phyloP scores from a whole-genome alignment of 2,113 vertebrate species.

The Mesitornis unicolor region DNA sequence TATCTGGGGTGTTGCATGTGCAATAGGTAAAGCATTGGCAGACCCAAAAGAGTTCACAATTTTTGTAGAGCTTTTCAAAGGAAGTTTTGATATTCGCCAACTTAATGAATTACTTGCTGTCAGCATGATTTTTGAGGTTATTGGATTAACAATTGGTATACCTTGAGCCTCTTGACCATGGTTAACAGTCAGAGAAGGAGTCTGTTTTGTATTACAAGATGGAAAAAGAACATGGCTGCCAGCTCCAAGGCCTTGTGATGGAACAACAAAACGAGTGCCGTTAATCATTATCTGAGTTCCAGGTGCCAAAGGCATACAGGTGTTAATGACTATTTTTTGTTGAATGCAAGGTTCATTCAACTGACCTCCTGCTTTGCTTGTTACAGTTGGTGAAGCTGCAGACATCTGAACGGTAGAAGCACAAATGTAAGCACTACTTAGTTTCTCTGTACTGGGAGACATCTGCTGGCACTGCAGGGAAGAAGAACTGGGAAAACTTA shows the following conservation, averaged over 20 bases:
- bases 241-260: constrained; percentile 89
- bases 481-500: constrained; percentile 49
- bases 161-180: constrained; percentile 51
- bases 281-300: constrained; percentile 95
- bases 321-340: constrained; percentile 93
- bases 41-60: constrained; percentile 77
- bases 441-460: constrained; percentile 58
- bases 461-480: constrained; percentile 61
- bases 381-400: constrained; percentile 43
- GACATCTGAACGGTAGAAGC: constrained; percentile 44
- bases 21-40: constrained; percentile 73
- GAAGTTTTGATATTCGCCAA: constrained; percentile 64
- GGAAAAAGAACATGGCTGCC: constrained; percentile 92
- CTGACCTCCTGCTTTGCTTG: constrained; percentile 50
- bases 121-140: constrained; percentile 64
- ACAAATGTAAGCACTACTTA: constrained; percentile 34
- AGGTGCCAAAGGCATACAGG: constrained; percentile 85
- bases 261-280: constrained; percentile 89
- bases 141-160: constrained; percentile 29
- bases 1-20: constrained; percentile 77
- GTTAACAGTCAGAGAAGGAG: constrained; percentile 59
- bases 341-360: constrained; percentile 77
- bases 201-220: constrained; percentile 78
- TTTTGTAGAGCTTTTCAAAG: constrained; percentile 76
- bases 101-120: constrained; percentile 59